Percentiles rank a stretch among this genome's conserved stretches.
phyloP scores from a whole-genome alignment of 1,140 invertebrate genomes.

The Bemisia tabaci region DNA sequence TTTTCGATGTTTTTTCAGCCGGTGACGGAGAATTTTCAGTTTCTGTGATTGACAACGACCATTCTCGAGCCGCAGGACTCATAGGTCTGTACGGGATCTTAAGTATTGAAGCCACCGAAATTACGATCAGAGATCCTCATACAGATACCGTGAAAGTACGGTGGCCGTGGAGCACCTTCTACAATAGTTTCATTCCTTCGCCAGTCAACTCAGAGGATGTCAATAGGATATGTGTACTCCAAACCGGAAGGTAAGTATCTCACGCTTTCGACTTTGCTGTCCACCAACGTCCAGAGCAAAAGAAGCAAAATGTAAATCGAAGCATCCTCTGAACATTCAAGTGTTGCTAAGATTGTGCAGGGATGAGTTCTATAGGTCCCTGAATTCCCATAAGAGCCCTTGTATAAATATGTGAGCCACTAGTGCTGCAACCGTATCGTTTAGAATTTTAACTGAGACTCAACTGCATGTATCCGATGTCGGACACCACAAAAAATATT shows the following conservation, averaged over 20 bases:
- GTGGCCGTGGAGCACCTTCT: slow-evolving; percentile 38
- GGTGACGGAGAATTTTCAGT: slow-evolving; percentile 32
- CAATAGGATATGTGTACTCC: slow-evolving; percentile 37
- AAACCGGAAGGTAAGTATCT: slow-evolving; percentile 34
- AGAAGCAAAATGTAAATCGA: too few relatives aligned
- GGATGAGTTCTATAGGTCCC: too few relatives aligned
- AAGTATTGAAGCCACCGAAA: slow-evolving; percentile 30
- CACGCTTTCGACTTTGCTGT: too few relatives aligned
- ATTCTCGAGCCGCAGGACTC: slow-evolving; percentile 36
- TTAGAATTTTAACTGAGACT: too few relatives aligned
- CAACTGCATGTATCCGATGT: too few relatives aligned
- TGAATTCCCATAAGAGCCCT: too few relatives aligned
- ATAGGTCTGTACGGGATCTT: slow-evolving; percentile 37
- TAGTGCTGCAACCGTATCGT: too few relatives aligned
- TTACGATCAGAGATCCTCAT: slow-evolving; percentile 35
- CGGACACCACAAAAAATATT: too few relatives aligned
- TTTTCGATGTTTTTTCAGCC: slow-evolving; percentile 23
- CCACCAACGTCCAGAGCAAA: too few relatives aligned
- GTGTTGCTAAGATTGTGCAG: too few relatives aligned
- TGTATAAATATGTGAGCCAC: too few relatives aligned
- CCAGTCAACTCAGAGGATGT: slow-evolving; percentile 35
- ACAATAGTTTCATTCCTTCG: slow-evolving; percentile 36
- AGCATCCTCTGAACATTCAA: too few relatives aligned
- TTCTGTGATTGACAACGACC: slow-evolving; percentile 38
- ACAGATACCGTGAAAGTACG: slow-evolving; percentile 31